Percentiles rank a stretch among this genome's conserved stretches.
phyloP scores from a whole-genome alignment of 2,113 vertebrate genomes.

The Aspidoscelis tigris region DNA sequence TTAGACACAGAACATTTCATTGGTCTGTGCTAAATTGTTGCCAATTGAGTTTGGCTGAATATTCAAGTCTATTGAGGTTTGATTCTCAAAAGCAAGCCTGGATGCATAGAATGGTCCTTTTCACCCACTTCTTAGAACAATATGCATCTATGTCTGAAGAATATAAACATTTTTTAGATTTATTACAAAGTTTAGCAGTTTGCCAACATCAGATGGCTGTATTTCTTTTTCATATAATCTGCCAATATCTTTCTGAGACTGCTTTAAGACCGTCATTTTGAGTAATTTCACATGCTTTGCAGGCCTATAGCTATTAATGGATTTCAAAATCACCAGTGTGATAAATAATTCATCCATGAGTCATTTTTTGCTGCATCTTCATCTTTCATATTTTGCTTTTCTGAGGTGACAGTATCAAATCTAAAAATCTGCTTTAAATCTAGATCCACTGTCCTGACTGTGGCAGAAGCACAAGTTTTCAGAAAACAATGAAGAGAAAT shows the following conservation, averaged over 20 bases:
- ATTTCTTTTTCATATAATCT: slow-evolving; percentile 33
- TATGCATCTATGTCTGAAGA: not conserved
- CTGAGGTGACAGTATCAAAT: slow-evolving; percentile 37
- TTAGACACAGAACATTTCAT: too few relatives aligned
- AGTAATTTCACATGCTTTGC: slow-evolving; percentile 36
- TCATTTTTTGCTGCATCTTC: slow-evolving; percentile 26
- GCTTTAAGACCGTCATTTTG: slow-evolving; percentile 31
- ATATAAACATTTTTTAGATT: not conserved
- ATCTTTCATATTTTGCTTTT: slow-evolving; percentile 59
- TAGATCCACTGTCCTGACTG: slow-evolving; percentile 54
- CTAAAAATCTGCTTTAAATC: slow-evolving; percentile 48
- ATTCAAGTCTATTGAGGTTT: too few relatives aligned
- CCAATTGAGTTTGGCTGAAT: too few relatives aligned
- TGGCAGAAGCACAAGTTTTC: slow-evolving; percentile 32
- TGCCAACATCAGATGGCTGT: slow-evolving; percentile 10
- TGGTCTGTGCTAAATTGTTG: too few relatives aligned
- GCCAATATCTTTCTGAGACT: slow-evolving; percentile 28
- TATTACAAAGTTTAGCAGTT: slow-evolving; percentile 7
- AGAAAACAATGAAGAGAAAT: slow-evolving; percentile 25
- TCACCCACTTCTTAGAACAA: not conserved
- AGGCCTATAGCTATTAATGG: slow-evolving; percentile 33
- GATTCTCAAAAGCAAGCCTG: not conserved
- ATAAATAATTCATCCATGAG: slow-evolving; percentile 47
- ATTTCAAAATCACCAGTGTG: slow-evolving; percentile 42
- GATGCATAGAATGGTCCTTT: not conserved